These are phyloP conservation scores for Scarus forsteni DNA, from an alignment of 2,797 vertebrate genomes.

Conservation along the genomic window DNA sequence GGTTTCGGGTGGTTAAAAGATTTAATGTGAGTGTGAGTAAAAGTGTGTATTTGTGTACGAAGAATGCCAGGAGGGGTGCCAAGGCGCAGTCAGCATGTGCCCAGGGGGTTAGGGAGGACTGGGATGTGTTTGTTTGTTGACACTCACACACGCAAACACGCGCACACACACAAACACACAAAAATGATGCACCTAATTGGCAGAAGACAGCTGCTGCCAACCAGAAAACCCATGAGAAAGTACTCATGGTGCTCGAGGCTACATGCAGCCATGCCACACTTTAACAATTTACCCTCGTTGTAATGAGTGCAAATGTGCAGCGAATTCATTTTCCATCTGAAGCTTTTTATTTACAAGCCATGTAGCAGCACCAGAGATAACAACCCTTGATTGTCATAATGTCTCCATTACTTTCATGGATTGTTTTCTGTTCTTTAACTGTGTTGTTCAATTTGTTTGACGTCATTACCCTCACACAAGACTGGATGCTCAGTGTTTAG, in stretches of 20 bases:
- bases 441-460: not conserved
- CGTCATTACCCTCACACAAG: not conserved
- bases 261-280: slow-evolving; percentile 74
- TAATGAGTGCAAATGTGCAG: slow-evolving; percentile 67
- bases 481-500: not conserved
- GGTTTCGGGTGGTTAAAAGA: slow-evolving; percentile 12
- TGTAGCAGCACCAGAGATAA: slow-evolving; percentile 38
- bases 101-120: slow-evolving; percentile 40
- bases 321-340: slow-evolving; percentile 58
- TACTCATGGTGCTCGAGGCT: slow-evolving; percentile 62
- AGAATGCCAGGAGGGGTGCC: slow-evolving; percentile 50
- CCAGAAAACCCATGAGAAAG: slow-evolving; percentile 75
- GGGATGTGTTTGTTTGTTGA: slow-evolving; percentile 57
- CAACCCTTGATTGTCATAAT: slow-evolving; percentile 47
- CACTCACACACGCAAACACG: slow-evolving; percentile 17
- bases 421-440: slow-evolving; percentile 21
- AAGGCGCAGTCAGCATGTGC: slow-evolving; percentile 52
- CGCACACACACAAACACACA: slow-evolving; percentile 11
- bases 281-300: slow-evolving; percentile 66
- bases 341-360: slow-evolving; percentile 68
- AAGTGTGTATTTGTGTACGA: slow-evolving; percentile 45
- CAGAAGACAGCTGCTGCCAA: slow-evolving; percentile 80
- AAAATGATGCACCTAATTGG: slow-evolving; percentile 70
- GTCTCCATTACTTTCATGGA: slow-evolving; percentile 23
- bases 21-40: slow-evolving; percentile 43